Conservation (phyloP, 2,113 vertebrate genomes). For the Gorsachius goisagi region DNA sequence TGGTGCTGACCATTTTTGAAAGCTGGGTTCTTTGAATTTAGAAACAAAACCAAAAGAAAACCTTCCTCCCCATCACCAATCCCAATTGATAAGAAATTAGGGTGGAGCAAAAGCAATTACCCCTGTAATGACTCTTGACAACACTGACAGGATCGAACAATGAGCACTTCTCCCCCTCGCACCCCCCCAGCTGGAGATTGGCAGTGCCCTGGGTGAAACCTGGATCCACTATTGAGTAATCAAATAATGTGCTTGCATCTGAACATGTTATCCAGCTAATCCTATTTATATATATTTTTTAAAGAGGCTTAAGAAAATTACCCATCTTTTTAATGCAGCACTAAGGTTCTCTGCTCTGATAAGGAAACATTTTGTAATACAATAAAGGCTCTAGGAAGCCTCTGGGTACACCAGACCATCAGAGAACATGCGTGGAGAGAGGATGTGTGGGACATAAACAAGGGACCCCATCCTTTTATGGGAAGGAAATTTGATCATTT, state of each 20-base stretch:
- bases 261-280: conserved; percentile 79
- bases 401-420: conserved; percentile 63
- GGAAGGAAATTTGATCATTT: conserved; percentile 73
- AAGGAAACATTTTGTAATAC: conserved; percentile 79
- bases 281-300: conserved; percentile 78
- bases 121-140: conserved; percentile 78
- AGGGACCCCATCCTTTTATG: conserved; percentile 62
- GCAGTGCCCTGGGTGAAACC: conserved; percentile 75
- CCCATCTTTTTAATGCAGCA: conserved; percentile 78
- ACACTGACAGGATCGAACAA: conserved; percentile 76
- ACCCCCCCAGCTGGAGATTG: conserved; percentile 66
- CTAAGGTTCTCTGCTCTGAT: conserved; percentile 76
- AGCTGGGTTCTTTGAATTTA: conserved; percentile 30
- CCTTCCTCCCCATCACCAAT: neutral
- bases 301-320: conserved; percentile 84
- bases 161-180: conserved; percentile 33
- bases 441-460: conserved; percentile 65
- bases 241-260: conserved; percentile 79
- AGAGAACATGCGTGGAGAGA: conserved; percentile 58
- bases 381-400: conserved; percentile 79
- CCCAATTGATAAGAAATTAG: conserved; percentile 17
- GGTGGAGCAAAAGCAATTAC: conserved; percentile 68
- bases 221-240: conserved; percentile 77
- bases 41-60: conserved; percentile 29
- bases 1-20: neutral